Evolutionary conservation across 2,113 vertebrate species (phyloP), one percentile per base, ranked within the genome.

Genomic region (Pedetes capensis): DNA sequence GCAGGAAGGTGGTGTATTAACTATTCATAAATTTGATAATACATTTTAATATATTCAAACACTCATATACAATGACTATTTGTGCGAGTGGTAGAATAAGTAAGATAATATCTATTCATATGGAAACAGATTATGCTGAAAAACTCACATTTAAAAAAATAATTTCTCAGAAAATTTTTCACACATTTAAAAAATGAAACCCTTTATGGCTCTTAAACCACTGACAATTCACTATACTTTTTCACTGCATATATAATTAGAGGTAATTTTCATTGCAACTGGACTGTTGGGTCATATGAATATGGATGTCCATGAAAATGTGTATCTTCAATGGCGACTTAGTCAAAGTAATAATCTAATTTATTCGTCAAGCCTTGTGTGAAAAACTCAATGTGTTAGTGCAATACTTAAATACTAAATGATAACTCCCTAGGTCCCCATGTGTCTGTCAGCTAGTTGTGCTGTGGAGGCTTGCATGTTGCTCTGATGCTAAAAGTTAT

Each of bases 281-380:
- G 6, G 51, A 32, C 2, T 32, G 6, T 59, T 39, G 11, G 16
- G 49, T 55, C 13, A 10, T 9, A 59, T 3, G 10, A 4, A 32
- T 5, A 4, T 18, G 13, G 34, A 27, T 8, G 79, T 6, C 37
- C 32, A 37, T 32, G 2, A 29, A 87, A 69, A n/a, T 37, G 17
- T 3, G 22, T 8, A 8, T 5, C 18, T 55, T 61, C 4, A 7
- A 0, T 0, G 18, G 25, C 2, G 0, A 10, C 37, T 22, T 0
- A 32, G 18, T 68, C 51, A 47, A 29, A 55, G 8, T 4, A n/a
- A 9, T 8, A 3, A 0, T 76, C 34, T 25, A 12, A 8, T 0
- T 14, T 69, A 20, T 11, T 53, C 74, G 27, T 3, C 18, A 1
- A 63, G 25, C 14, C 49, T 59, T 6, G 6, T 20, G n/a, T 66